phyloP scores from a whole-genome alignment of 2,888 invertebrate species.

The Anagyrus pseudococci region DNA sequence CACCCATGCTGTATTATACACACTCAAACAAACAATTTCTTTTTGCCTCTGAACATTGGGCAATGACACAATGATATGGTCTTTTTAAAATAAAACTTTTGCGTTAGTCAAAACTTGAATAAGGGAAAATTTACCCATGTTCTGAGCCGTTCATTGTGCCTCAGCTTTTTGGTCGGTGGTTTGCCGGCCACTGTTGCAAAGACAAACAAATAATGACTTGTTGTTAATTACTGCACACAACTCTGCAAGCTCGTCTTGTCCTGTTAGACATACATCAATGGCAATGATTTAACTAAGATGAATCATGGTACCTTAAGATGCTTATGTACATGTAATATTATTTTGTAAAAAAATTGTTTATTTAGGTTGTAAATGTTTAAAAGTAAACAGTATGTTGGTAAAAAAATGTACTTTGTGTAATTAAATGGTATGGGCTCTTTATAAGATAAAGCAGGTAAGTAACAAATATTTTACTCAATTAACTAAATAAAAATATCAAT shows the following conservation, averaged over 20 bases:
- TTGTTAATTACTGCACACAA: constrained; percentile 43
- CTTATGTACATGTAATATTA: no score
- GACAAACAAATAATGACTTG: constrained; percentile 42
- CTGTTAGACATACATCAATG: constrained; percentile 44
- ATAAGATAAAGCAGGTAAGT: no score
- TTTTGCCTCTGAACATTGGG: constrained; percentile 24
- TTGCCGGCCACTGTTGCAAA: constrained; percentile 46
- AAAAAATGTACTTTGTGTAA: no score
- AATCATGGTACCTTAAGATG: constrained; percentile 10
- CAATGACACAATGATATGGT: constrained; percentile 37
- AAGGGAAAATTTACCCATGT: constrained; percentile 71
- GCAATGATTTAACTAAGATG: constrained; percentile 28
- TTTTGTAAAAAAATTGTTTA: no score
- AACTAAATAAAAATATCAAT: constrained; percentile 1
- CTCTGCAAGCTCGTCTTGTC: constrained; percentile 43
- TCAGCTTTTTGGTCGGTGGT: constrained; percentile 43
- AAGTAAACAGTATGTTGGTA: no score
- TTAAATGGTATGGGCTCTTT: no score
- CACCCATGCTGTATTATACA: constrained; percentile 53
- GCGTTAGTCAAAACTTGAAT: constrained; percentile 31
- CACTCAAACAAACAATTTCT: constrained; percentile 39
- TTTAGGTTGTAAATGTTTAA: no score
- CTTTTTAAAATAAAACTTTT: constrained; percentile 27
- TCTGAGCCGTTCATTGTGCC: constrained; percentile 77
- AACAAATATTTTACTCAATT: not conserved